Conservation (phyloP, 92 coral and sea anemone species). For the Epizoanthus rinbou region DNA sequence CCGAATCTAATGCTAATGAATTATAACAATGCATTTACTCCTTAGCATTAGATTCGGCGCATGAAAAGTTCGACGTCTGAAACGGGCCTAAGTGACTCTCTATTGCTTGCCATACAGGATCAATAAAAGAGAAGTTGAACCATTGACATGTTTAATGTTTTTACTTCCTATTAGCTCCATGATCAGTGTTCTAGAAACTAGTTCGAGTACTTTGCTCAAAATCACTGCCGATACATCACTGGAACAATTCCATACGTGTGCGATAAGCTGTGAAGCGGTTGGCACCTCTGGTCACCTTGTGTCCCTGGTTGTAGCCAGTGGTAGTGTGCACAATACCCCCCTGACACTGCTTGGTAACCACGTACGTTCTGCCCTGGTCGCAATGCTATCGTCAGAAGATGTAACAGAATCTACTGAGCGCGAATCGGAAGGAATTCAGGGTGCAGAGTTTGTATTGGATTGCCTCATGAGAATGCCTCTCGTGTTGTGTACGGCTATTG, state of each 20-base stretch:
- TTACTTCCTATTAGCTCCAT: no score
- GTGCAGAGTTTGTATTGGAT: constrained; percentile 60
- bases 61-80: no score
- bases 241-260: constrained; percentile 51
- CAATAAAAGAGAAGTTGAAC: no score
- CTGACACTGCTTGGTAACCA: constrained; percentile 74
- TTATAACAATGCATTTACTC: no score
- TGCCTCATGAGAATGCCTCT: constrained; percentile 73
- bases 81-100: no score
- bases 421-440: neutral
- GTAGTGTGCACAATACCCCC: constrained; percentile 74
- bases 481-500: constrained; percentile 64
- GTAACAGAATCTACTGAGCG: neutral
- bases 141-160: no score
- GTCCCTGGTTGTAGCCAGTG: constrained; percentile 71
- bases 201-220: constrained; percentile 56
- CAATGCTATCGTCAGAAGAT: constrained; percentile 45
- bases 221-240: constrained; percentile 61
- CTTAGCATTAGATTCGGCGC: no score
- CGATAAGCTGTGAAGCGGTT: constrained; percentile 55
- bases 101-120: no score
- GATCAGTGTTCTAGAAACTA: constrained; percentile 59
- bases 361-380: constrained; percentile 55
- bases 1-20: no score
- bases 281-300: constrained; percentile 78